Evolutionary conservation across 2,888 invertebrate species (phyloP).

Genomic region (Dinocampus coccinellae): DNA sequence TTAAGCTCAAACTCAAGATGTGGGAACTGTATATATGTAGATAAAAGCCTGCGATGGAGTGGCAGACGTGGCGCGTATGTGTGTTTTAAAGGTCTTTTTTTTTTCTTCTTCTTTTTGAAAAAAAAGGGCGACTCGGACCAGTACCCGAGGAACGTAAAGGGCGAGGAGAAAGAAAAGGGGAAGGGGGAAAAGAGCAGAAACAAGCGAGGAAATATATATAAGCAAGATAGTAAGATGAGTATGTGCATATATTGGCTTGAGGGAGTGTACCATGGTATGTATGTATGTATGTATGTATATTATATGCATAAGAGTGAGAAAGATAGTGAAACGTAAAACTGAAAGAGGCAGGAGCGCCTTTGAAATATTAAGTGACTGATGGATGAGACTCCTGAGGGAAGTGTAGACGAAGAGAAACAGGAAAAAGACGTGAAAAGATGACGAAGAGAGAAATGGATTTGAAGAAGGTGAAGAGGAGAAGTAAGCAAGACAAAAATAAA

Average conservation of each 20-base stretch:
- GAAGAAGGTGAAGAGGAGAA: conserved; percentile 40
- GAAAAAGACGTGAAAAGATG: conserved; percentile 18
- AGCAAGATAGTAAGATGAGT: not conserved
- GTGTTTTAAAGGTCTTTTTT: conserved; percentile 34
- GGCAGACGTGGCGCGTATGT: conserved; percentile 46
- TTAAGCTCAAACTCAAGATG: conserved; percentile 52
- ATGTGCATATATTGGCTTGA: conserved; percentile 1
- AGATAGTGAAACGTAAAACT: conserved; percentile 47
- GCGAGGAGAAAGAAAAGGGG: too few species aligned
- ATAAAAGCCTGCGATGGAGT: conserved; percentile 22
- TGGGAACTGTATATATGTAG: conserved; percentile 56
- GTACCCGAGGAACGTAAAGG: too few species aligned
- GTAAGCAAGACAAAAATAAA: conserved; percentile 25
- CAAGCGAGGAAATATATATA: conserved; percentile 7
- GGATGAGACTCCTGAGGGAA: conserved; percentile 64
- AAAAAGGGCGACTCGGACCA: conserved; percentile 39
- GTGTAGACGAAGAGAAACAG: conserved; percentile 35
- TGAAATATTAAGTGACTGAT: conserved; percentile 68
- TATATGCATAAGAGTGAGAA: conserved; percentile 28
- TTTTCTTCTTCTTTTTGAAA: too few species aligned
- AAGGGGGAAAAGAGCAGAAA: too few species aligned
- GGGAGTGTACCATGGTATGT: not conserved
- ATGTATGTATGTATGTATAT: not conserved
- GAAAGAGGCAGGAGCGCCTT: conserved; percentile 55
- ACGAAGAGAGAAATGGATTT: too few species aligned